Evolutionary conservation across 2,797 vertebrate species (phyloP).

Genomic region (Eulemur coronatus): DNA sequence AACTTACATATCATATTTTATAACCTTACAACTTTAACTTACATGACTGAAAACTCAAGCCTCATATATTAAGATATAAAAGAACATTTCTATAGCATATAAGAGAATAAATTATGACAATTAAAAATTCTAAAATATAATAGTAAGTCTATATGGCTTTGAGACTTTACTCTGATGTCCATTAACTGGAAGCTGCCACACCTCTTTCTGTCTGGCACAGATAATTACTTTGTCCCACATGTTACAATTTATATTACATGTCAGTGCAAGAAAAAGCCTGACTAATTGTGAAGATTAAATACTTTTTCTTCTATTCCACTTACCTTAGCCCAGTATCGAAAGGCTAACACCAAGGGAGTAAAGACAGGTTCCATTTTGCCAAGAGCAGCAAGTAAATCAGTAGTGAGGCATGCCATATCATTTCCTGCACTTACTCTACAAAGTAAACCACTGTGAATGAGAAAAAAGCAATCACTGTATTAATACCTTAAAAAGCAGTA

Average conservation of each 20-base stretch:
- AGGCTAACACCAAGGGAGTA: constrained; percentile 94
- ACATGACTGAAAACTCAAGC: neutral
- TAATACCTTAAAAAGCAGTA: constrained; percentile 9
- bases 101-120: constrained; percentile 17
- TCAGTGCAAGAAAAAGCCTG: neutral
- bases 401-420: constrained; percentile 97
- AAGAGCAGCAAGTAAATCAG: constrained; percentile 94
- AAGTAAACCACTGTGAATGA: constrained; percentile 89
- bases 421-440: constrained; percentile 99
- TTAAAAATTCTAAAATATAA: neutral
- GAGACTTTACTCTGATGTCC: constrained; percentile 21
- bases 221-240: constrained; percentile 15
- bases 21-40: neutral
- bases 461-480: constrained; percentile 62
- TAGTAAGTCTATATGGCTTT: neutral
- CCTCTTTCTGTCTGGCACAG: neutral
- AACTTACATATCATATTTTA: neutral
- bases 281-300: constrained; percentile 18
- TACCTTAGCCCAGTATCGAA: constrained; percentile 98
- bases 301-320: constrained; percentile 70
- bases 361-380: constrained; percentile 93
- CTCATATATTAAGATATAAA: constrained; percentile 4
- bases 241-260: neutral
- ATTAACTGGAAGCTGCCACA: neutral
- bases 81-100: neutral